Evolutionary conservation across 2,797 vertebrate genomes (phyloP).

Genomic region (Semotilus atromaculatus): DNA sequence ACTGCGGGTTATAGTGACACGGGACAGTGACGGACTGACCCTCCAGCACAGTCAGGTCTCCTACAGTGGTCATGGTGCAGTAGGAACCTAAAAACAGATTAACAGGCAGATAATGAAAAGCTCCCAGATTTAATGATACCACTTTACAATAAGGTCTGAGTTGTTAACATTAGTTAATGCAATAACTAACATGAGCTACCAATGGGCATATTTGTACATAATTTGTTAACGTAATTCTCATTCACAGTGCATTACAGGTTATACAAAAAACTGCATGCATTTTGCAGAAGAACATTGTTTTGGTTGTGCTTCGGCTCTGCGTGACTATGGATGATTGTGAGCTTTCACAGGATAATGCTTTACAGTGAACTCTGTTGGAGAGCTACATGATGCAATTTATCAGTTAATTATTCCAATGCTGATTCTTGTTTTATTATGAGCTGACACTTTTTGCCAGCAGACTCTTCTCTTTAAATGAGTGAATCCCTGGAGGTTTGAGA

Average conservation of each 20-base stretch:
- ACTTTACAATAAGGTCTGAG: background rate
- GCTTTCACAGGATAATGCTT: background rate
- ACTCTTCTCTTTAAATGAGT: background rate
- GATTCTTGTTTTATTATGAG: background rate
- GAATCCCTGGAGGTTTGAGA: background rate
- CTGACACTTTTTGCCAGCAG: background rate
- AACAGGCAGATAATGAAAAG: background rate
- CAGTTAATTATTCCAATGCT: background rate
- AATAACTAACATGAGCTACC: background rate
- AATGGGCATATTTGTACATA: background rate
- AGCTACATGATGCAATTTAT: background rate
- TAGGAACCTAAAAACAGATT: slow-evolving; percentile 19
- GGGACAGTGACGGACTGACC: slow-evolving; percentile 70
- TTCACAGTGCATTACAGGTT: no score
- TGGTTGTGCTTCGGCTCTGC: background rate
- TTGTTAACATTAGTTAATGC: background rate
- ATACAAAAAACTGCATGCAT: no score
- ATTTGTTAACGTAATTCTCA: background rate
- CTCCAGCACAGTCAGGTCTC: slow-evolving; percentile 66
- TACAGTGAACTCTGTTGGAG: no score
- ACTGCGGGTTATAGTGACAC: slow-evolving; percentile 75
- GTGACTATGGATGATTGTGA: background rate
- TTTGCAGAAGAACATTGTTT: background rate
- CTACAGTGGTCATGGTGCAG: slow-evolving; percentile 62
- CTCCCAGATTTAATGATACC: background rate